A percentile compares a stretch with the other conserved stretches of the same genome.
These are phyloP conservation scores for Mastomys coucha DNA, from an alignment of 2,113 vertebrate species.

Conservation along the genomic window DNA sequence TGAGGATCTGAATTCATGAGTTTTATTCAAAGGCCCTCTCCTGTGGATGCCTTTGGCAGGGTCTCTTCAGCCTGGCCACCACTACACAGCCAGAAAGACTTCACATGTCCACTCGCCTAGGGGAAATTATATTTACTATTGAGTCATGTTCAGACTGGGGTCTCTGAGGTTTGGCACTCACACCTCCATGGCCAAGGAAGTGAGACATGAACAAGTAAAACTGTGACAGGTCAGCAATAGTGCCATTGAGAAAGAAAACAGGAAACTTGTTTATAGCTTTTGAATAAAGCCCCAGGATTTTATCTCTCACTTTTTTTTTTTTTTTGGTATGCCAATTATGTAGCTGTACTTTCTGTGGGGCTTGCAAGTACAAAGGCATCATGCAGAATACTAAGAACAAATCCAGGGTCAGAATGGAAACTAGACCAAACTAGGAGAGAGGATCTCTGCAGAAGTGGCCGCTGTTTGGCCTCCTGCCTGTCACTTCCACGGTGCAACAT, in stretches of 20 bases:
- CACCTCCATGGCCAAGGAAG: rapidly evolving
- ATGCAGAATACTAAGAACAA: neutral
- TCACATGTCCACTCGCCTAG: neutral
- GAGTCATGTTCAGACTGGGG: neutral
- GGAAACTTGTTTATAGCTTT: neutral
- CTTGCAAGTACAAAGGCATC: neutral
- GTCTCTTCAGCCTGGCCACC: neutral
- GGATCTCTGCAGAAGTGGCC: neutral
- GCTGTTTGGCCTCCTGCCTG: neutral
- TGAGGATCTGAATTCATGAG: neutral
- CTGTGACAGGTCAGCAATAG: neutral
- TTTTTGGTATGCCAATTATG: neutral
- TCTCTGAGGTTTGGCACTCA: neutral
- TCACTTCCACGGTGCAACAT: neutral
- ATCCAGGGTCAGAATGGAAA: neutral
- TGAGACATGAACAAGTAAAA: neutral
- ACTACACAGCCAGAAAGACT: rapidly evolving
- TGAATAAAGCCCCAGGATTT: neutral
- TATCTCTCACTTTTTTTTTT: neutral
- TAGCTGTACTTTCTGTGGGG: neutral
- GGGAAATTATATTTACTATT: rapidly evolving
- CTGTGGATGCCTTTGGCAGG: neutral
- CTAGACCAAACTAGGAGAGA: neutral
- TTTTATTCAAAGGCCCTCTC: neutral
- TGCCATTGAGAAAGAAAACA: neutral